Conservation (phyloP, 2,113 vertebrate genomes). For the Polyodon spathula region DNA sequence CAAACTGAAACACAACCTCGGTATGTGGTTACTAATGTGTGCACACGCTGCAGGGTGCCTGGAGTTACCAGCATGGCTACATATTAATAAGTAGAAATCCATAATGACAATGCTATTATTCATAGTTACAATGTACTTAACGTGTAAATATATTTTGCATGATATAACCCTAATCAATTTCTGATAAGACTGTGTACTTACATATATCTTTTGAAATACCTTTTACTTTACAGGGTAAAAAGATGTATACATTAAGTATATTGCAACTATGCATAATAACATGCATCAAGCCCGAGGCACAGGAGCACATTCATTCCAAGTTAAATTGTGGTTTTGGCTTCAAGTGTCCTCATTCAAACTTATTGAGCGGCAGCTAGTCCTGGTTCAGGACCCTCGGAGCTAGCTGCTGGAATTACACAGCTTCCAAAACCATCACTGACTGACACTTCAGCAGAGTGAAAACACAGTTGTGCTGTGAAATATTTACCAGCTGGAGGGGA, state of each 20-base stretch:
- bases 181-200: background rate
- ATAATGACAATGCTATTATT: too few species aligned
- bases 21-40: background rate
- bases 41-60: background rate
- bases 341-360: background rate
- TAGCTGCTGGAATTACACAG: slow-evolving; percentile 43
- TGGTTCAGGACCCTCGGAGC: slow-evolving; percentile 27
- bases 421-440: slow-evolving; percentile 39
- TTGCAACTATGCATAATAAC: too few species aligned
- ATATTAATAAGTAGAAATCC: too few species aligned
- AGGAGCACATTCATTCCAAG: too few species aligned
- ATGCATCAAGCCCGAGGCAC: too few species aligned
- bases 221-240: too few species aligned
- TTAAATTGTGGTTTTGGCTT: too few species aligned
- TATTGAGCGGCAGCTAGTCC: background rate
- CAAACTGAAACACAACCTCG: background rate
- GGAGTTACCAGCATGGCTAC: background rate
- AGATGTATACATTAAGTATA: too few species aligned
- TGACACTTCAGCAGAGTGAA: slow-evolving; percentile 34
- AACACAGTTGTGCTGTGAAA: slow-evolving; percentile 26
- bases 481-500: too few species aligned
- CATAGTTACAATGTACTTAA: too few species aligned
- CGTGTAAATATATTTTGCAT: too few species aligned
- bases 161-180: too few species aligned
- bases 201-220: background rate